These are phyloP conservation scores for Manis pentadactyla DNA, from an alignment of 2,797 vertebrate genomes.

Conservation along the genomic window DNA sequence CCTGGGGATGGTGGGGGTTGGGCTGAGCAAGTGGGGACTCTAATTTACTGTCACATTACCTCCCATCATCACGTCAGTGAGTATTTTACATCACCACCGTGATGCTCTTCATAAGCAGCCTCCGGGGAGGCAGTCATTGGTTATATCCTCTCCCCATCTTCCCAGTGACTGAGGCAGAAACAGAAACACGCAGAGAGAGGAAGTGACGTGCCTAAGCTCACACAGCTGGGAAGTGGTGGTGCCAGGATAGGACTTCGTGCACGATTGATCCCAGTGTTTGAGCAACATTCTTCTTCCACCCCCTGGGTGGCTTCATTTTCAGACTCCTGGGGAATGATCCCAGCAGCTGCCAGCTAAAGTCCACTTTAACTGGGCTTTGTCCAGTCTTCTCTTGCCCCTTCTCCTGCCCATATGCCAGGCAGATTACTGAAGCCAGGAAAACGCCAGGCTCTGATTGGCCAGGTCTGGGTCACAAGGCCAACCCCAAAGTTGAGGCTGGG, in stretches of 20 bases:
- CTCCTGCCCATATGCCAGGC: neutral
- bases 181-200: neutral
- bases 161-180: neutral
- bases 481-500: neutral
- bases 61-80: neutral
- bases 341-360: too few relatives aligned
- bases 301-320: neutral
- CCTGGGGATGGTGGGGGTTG: rapidly evolving
- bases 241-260: neutral
- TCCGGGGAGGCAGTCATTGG: too few relatives aligned
- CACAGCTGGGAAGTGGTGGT: neutral
- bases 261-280: neutral
- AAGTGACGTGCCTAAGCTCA: neutral
- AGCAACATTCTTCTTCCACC: neutral
- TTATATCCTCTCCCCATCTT: neutral
- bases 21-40: neutral
- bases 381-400: neutral
- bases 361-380: neutral
- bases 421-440: neutral
- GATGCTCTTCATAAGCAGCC: too few relatives aligned
- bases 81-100: neutral
- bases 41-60: neutral
- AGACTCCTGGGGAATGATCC: neutral
- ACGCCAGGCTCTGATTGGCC: neutral
- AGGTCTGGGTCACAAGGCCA: neutral